A percentile compares a stretch with the other conserved stretches of the same genome.
phyloP scores from a whole-genome alignment of 2,113 vertebrate genomes.

The Natator depressus region DNA sequence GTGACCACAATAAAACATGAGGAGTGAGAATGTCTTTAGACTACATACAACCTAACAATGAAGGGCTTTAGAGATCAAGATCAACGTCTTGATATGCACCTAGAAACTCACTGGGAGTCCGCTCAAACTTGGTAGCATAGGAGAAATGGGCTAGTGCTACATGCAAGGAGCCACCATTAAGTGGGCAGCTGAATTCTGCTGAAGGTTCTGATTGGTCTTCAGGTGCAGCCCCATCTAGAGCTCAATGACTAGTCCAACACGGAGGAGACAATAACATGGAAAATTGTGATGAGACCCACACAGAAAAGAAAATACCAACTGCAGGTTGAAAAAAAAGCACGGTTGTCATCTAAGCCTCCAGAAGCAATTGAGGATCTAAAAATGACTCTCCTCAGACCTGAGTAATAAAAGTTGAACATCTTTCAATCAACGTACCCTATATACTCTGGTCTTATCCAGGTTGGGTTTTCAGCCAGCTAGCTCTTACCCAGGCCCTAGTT shows the following conservation, averaged over 20 bases:
- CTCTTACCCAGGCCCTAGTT: background rate
- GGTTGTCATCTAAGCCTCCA: background rate
- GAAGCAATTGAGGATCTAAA: background rate
- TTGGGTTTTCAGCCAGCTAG: background rate
- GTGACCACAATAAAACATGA: background rate
- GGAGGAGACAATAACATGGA: background rate
- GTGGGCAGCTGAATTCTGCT: background rate
- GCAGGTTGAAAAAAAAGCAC: background rate
- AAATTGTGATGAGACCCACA: background rate
- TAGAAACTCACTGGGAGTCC: background rate
- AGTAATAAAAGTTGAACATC: background rate
- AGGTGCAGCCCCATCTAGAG: background rate
- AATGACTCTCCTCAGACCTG: background rate
- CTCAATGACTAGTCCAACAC: background rate
- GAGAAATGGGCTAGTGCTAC: accelerated
- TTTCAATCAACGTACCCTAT: background rate
- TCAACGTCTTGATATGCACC: background rate
- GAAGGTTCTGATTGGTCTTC: background rate
- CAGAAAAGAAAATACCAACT: background rate
- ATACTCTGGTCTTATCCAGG: background rate
- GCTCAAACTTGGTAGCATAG: background rate
- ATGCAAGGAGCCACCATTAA: background rate
- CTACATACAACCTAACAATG: background rate
- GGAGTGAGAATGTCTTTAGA: background rate
- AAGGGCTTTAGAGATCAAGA: background rate